Base-by-base conservation (phyloP, 2,113 vertebrate species). In the Pagrus major region DNA sequence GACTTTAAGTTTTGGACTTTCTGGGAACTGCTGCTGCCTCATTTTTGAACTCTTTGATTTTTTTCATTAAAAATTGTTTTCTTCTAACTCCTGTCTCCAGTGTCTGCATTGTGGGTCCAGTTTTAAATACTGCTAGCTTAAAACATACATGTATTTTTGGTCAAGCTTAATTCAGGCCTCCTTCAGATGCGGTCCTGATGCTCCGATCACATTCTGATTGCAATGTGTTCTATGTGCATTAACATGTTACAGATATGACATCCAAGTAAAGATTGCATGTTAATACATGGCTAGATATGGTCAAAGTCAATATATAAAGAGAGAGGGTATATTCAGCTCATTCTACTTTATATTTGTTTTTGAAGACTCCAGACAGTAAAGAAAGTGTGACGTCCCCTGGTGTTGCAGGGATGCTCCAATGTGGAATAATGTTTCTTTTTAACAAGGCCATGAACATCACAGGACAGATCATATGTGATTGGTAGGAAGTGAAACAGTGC, bases 401-500 rank as follows among this genome's bases (percentile, higher is more conserved):
- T 61, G 16, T 54, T 29, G 42, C 6, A 20, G 10, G 1, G 29
- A 46, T 31, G 33, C 33, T 42, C 1, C 10, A 9, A 21, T 41
- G 11, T 77, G 11, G 51, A 74, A 59, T 44, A 21, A 69, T 70
- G 37, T 75, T 44, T 84, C 44, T 70, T 73, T 54, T 37, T 79
- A 81, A 86, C 73, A 74, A 81, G 73, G 64, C 35, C 55, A n/a
- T 55, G 66, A 76, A 69, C 63, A 84, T 79, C 68, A 70, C 71
- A 70, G 78, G 60, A 73, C 61, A 69, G 27, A 80, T 82, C 75
- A 27, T n/a, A 66, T 68, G 69, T 72, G 84, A 84, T 81, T 73
- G 78, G 56, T 70, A 31, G 14, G 39, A 82, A 76, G 70, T 51
- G 66, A 81, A 54, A 72, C 25, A 49, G 83, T n/a, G 51, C 66